Evolutionary conservation across 2,113 vertebrate genomes (phyloP), one percentile per base, ranked within the genome.

Genomic region (Cephalopholis sonnerati): DNA sequence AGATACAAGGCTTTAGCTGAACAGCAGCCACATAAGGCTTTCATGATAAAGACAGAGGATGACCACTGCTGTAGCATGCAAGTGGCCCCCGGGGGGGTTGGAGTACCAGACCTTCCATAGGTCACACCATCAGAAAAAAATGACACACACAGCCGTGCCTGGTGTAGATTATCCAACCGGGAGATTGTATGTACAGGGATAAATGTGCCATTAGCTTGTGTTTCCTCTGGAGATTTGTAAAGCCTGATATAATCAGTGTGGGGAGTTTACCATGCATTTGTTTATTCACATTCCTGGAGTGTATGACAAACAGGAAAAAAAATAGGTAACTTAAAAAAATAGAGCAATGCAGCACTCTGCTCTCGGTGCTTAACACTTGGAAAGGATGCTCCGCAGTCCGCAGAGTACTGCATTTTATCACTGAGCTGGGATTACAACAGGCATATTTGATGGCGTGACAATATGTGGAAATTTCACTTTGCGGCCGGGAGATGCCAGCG

Each of bases 171-270:
- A 82, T 74, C 55, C 79, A 67, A 41, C 65, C 2, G 71, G 69
- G 54, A 83, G 53, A 55, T 25, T 68, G 46, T 46, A 59, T 81
- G 85, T 73, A 55, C 67, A 81, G 69, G 4, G 66, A 87, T 78
- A 81, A 92, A 88, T 81, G 72, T 77, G 32, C 72, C 75, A 74
- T 89, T 84, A 74, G 64, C 61, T 70, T 57, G 36, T 36, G 72
- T 58, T 81, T 86, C 53, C 82, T 77, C 77, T 67, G 36, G 62
- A 85, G 83, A 83, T 41, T 78, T 70, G 22, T 74, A 86, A 79
- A 71, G 46, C 41, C 57, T 36, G 16, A 41, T 57, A 15, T 79
- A 84, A 79, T 87, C 58, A 74, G 54, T 51, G 77, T 39, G 36
- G 48, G 69, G 76, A 77, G 36, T 63, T 74, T 48, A 29, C 48